Conservation (phyloP, 2,113 vertebrate genomes). For the Emydura subglobosa region DNA sequence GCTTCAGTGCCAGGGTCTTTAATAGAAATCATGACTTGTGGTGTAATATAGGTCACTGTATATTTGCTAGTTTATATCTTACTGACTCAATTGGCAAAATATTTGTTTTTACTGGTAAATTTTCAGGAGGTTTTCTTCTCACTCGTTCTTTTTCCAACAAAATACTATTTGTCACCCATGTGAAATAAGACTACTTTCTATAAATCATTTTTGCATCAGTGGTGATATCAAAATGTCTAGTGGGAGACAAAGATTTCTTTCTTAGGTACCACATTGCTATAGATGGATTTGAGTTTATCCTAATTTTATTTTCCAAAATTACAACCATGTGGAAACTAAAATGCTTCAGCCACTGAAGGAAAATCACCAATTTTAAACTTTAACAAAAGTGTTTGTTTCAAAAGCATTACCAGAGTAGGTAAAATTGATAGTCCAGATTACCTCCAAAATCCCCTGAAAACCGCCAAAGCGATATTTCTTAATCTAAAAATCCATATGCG, state of each 20-base stretch:
- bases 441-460: not conserved
- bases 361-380: slow-evolving; percentile 56
- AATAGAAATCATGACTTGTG: slow-evolving; percentile 83
- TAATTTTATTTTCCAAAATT: slow-evolving; percentile 58
- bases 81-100: slow-evolving; percentile 75
- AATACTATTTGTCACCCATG: slow-evolving; percentile 62
- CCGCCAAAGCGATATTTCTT: not conserved
- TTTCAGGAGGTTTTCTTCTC: slow-evolving; percentile 67
- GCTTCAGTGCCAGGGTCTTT: slow-evolving; percentile 88
- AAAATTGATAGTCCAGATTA: slow-evolving; percentile 5
- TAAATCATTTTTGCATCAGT: slow-evolving; percentile 33
- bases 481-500: not conserved
- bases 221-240: slow-evolving; percentile 58
- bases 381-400: not conserved
- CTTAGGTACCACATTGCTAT: slow-evolving; percentile 46
- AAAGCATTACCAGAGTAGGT: slow-evolving; percentile 14
- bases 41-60: slow-evolving; percentile 74
- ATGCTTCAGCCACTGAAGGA: slow-evolving; percentile 43
- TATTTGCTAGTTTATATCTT: slow-evolving; percentile 77
- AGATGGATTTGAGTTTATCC: slow-evolving; percentile 53
- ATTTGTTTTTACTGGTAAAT: slow-evolving; percentile 82
- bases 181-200: slow-evolving; percentile 57
- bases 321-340: slow-evolving; percentile 46
- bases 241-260: slow-evolving; percentile 72
- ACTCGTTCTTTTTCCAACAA: slow-evolving; percentile 56